Evolutionary conservation across 2,888 invertebrate species (phyloP).

Genomic region (Chironomus tentans): DNA sequence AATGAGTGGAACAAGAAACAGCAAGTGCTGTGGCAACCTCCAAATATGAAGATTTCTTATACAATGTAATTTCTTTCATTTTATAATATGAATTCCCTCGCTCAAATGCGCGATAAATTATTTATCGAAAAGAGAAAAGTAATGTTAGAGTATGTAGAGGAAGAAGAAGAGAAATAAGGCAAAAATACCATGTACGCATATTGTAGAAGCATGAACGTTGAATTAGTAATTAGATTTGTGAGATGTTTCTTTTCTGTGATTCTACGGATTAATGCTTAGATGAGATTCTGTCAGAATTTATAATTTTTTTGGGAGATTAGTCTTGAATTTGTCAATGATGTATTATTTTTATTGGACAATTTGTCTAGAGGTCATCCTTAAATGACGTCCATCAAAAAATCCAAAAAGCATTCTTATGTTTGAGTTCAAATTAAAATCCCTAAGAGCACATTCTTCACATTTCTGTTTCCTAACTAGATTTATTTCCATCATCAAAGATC

Average conservation of each 20-base stretch:
- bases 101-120: slow-evolving; percentile 7
- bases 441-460: too few species aligned
- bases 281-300: not conserved
- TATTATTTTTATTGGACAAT: too few species aligned
- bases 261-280: not conserved
- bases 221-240: slow-evolving; percentile 16
- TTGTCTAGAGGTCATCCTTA: too few species aligned
- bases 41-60: too few species aligned
- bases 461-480: not conserved
- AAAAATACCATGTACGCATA: not conserved
- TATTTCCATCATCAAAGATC: not conserved
- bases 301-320: too few species aligned
- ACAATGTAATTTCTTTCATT: too few species aligned
- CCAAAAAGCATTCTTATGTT: too few species aligned
- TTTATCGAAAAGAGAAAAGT: not conserved
- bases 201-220: slow-evolving; percentile 1
- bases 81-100: not conserved
- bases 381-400: too few species aligned
- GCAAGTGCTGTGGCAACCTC: too few species aligned
- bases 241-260: not conserved
- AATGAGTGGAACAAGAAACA: too few species aligned
- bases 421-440: too few species aligned
- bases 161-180: not conserved
- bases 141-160: not conserved
- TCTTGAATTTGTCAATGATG: too few species aligned